Evolutionary conservation across 2,113 vertebrate genomes (phyloP), one percentile per base, ranked within the genome.

Genomic region (Tamias sibiricus): DNA sequence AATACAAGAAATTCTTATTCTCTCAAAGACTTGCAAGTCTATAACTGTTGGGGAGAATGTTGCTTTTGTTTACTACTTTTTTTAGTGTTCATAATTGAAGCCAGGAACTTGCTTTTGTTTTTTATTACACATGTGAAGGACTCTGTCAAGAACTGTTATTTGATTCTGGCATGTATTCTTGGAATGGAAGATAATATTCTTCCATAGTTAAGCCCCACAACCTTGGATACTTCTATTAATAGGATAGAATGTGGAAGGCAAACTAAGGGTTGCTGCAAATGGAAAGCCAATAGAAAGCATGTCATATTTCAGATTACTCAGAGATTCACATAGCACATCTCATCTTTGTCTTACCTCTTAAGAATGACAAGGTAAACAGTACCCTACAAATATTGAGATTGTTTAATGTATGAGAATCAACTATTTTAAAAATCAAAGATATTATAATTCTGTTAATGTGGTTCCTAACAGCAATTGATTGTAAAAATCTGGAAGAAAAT

Each of bases 401-500:
- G 30, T 71, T 11, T 14, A 91, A 44, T 30, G 40, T 54, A 16
- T 59, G 28, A 52, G 49, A 2, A 52, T 52, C 4, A 52, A 16
- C 13, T 52, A 52, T 76, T 77, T 92, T 37, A 64, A 49, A 82
- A 74, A 16, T 89, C 62, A 86, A n/a, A 75, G 40, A 68, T 37
- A 6, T 64, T 62, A 85, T 17, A 54, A 81, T 93, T 83, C 81
- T 66, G 17, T 79, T 75, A 49, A 74, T 8, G 7, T 37, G 19
- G 49, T 72, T 89, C 8, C 47, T 64, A 9, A 91, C 64, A 66
- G 87, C 26, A 40, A 66, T 42, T n/a, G 42, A 4, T 59, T 40
- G 26, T 91, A 72, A 91, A 96, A 77, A 76, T 76, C 9, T n/a
- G 17, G 74, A 92, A 83, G 66, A 90, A 95, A 95, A 92, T 64